Evolutionary conservation across 2,797 vertebrate species (phyloP), one percentile per base, ranked within the genome.

Genomic region (Enteromius paludinosus): DNA sequence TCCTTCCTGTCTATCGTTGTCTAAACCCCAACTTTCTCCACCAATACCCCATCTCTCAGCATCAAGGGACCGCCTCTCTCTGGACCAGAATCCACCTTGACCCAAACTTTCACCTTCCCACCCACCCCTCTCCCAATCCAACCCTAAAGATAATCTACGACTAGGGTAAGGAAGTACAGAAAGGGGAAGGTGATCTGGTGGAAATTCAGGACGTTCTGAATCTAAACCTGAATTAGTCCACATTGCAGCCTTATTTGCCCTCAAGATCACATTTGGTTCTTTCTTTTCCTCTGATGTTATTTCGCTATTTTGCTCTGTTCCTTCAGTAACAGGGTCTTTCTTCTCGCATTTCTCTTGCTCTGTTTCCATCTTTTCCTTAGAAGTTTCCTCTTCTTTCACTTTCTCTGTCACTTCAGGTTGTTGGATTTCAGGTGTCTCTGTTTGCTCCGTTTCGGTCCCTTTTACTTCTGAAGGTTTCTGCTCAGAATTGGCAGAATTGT

Each of bases 141-240:
- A 81, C 76, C 93, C 94, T 72, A 93, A 90, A 78, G 94, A 94
- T 82, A 94, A 86, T 87, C 92, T 93, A 77, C 93, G 93, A 86
- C 94, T 94, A 23, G 92, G 84, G 78, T 90, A 90, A 38, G 91
- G 89, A 79, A 92, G 90, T 43, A 94, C 90, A 35, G 94, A 95
- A 69, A 94, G 92, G 71, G 94, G 93, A 80, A 95, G 92, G 89
- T 93, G 93, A 15, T 96, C 94, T 38, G 93, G 94, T 0, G 94
- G 94, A 86, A 95, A 94, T 85, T 95, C 94, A 0, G 93, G 93
- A 87, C 94, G 89, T 76, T 88, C 89, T 85, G 92, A 90, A 84
- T 95, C 94, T 81, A 93, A 84, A n/a, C 93, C 93, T 71, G 93
- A 85, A 80, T 93, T 91, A 85, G 91, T 91, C 91, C 92, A 86